Percentiles rank a stretch among this genome's conserved stretches.
phyloP scores from a whole-genome alignment of 2,888 invertebrate species.

The Chloromyia formosa region DNA sequence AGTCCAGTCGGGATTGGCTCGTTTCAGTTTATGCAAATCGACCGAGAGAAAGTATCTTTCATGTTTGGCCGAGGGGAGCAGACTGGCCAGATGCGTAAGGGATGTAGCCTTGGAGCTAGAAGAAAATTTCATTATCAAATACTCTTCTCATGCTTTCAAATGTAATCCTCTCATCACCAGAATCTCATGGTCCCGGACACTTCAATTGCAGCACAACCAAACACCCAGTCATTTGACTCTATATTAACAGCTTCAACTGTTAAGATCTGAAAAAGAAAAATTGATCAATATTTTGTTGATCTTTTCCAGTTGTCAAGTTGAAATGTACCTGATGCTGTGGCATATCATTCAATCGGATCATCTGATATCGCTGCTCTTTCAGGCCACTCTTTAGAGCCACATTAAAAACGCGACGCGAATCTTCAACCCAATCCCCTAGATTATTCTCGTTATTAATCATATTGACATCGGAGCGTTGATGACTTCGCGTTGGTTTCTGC shows the following conservation, averaged over 20 bases:
- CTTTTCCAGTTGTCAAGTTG: not conserved
- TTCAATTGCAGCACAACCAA: conserved; percentile 74
- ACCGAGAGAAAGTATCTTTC: conserved; percentile 67
- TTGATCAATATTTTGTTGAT: not conserved
- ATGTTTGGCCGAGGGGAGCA: conserved; percentile 65
- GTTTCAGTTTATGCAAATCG: conserved; percentile 70
- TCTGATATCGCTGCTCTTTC: conserved; percentile 56
- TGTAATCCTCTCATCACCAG: conserved; percentile 69
- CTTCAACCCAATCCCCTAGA: conserved; percentile 68
- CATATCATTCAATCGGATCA: conserved; percentile 57
- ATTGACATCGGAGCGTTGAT: conserved; percentile 21
- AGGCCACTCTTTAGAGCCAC: conserved; percentile 57
- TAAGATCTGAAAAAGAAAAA: conserved; percentile 63
- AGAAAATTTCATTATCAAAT: conserved; percentile 58
- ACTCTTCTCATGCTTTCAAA: too few species aligned
- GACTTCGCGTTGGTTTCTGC: conserved; percentile 31
- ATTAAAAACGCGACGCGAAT: conserved; percentile 64
- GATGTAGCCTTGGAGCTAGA: conserved; percentile 68
- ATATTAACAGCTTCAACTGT: conserved; percentile 76
- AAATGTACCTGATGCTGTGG: conserved; percentile 55
- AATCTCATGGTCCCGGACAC: conserved; percentile 67
- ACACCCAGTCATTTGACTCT: conserved; percentile 79
- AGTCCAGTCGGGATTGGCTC: conserved; percentile 69
- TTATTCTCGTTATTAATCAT: conserved; percentile 28
- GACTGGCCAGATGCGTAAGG: conserved; percentile 68